Base-by-base conservation (phyloP, 2,113 vertebrate species). In the Nanorana parkeri region DNA sequence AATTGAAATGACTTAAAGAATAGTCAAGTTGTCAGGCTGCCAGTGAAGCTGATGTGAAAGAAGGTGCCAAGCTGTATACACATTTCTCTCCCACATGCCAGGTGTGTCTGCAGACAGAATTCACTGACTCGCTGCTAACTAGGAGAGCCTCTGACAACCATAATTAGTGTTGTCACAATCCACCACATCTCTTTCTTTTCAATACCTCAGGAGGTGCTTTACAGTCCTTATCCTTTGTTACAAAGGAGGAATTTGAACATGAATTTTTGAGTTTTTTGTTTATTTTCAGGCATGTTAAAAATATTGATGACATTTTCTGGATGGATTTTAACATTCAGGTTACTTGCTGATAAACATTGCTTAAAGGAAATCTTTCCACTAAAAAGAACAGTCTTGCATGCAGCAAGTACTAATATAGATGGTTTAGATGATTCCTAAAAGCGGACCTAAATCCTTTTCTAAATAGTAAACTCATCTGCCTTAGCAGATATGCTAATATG, bases 91-190 rank as follows among this genome's bases (percentile, higher is more conserved):
- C 19, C 54, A 36, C 29, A 68, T 73, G 69, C 68, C 79, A 81
- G 79, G 79, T 81, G 79, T 65, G 58, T 81, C 79, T 81, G 56
- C 36, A 68, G 68, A 81, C 79, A 64, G 55, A 23, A 51, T 55
- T 51, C 58, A 81, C 60, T 73, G 68, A 73, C 68, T 81, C 68
- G 65, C 11, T 73, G 68, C n/a, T 10, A 15, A 55, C 13, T 24
- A n/a, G 5, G 58, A 60, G 29, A 80, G 36, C 11, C 24, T 68
- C 66, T 69, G 77, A 79, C 77, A 79, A 54, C 26, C 8, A 69
- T 64, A 68, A 81, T 81, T 73, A 81, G 19, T 19, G 41, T 47
- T 73, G 68, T 54, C 68, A 63, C 32, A 15, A 65, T 51, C 58
- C 28, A 21, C 56, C 21, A 23, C n/a, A 28, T 11, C 26, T 19